Evolutionary conservation across 2,113 vertebrate genomes (phyloP), one percentile per base, ranked within the genome.

Genomic region (Manacus vitellinus): DNA sequence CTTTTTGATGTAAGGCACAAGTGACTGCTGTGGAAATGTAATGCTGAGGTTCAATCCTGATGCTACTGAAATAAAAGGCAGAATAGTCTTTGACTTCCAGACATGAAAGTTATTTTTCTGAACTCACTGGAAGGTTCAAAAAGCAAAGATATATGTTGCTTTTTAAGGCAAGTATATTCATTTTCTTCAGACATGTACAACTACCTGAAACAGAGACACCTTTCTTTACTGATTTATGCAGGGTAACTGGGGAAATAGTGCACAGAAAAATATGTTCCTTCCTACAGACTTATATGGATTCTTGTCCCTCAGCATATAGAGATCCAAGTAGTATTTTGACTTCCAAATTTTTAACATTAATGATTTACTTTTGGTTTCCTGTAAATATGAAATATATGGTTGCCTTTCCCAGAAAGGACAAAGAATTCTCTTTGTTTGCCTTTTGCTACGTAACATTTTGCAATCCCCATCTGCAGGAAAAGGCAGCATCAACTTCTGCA

Each of bases 141-240:
- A 88, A 76, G 20, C 44, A 43, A 90, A 83, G 63, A 62, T 73
- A 33, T 5, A 39, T n/a, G 28, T 44, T 77, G 25, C 6, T 2
- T 79, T 90, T 93, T 71, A 94, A 80, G 52, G 75, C 39, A 91
- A 77, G 17, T 25, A 39, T 63, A 88, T 61, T 81, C 1, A 73
- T 79, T 93, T 92, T 86, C 33, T 77, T 83, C 51, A 56, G 56
- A 35, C 68, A 56, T 6, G 8, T 74, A 83, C 67, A 83, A 24
- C 75, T 73, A 56, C 65, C 30, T 84, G 61, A 85, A 92, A 92
- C 65, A 86, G 85, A 86, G 81, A 82, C 46, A 72, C 35, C 44
- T 86, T 91, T 91, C 83, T 95, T 84, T 39, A 41, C 28, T 72
- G 87, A 88, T 81, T 71, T 90, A 86, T 81, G n/a, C 39, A 86